phyloP scores from a whole-genome alignment of 2,113 vertebrate species.

The Abramis brama region DNA sequence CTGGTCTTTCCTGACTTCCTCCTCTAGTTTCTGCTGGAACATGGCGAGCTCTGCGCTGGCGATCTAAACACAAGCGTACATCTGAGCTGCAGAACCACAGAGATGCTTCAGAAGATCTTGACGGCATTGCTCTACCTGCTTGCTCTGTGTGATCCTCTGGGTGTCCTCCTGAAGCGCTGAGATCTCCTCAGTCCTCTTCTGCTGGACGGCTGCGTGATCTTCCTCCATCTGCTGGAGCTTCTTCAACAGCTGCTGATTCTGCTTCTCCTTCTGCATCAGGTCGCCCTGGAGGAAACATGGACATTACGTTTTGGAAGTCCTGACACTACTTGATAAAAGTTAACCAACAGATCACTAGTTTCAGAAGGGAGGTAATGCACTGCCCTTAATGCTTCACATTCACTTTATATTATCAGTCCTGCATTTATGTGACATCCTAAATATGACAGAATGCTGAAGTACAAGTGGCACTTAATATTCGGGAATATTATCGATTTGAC shows the following conservation, averaged over 20 bases:
- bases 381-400: too few relatives aligned
- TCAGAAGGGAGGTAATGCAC: too few relatives aligned
- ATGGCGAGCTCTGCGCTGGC: conserved; percentile 83
- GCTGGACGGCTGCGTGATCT: conserved; percentile 60
- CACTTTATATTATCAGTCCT: too few relatives aligned
- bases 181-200: conserved; percentile 63
- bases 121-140: conserved; percentile 72
- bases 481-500: too few relatives aligned
- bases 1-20: conserved; percentile 84
- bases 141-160: conserved; percentile 66
- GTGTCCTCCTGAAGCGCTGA: conserved; percentile 71
- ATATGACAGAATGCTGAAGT: too few relatives aligned
- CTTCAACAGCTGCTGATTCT: conserved; percentile 65
- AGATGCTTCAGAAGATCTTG: not conserved
- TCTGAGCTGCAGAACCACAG: not conserved
- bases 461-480: too few relatives aligned
- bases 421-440: too few relatives aligned
- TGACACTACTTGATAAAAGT: too few relatives aligned
- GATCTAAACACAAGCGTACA: conserved; percentile 70
- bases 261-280: conserved; percentile 78
- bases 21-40: conserved; percentile 84
- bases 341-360: too few relatives aligned
- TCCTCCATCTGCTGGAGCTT: conserved; percentile 71
- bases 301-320: not conserved
- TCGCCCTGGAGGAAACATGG: conserved; percentile 78